Conservation (phyloP, 2,888 invertebrate species). For the Aphrophora alni region DNA sequence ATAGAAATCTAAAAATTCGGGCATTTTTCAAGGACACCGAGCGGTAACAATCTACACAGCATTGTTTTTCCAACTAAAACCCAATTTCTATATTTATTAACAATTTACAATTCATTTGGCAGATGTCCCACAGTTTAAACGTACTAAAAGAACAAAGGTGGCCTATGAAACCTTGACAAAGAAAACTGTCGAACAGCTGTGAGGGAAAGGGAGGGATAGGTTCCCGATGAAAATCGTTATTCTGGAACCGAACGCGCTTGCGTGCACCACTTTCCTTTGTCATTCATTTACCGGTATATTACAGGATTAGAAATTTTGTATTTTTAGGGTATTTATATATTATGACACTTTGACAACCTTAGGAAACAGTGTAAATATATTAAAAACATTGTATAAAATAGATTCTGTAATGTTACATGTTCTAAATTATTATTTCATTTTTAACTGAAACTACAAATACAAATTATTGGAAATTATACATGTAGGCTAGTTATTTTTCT, state of each 20-base stretch:
- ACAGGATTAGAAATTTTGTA: background rate
- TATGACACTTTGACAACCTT: background rate
- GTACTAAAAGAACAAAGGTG: conserved; percentile 24
- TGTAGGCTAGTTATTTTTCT: too few relatives aligned
- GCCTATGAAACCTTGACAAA: conserved; percentile 30
- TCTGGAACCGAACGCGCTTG: conserved; percentile 4
- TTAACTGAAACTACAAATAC: too few relatives aligned
- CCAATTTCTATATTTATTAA: background rate
- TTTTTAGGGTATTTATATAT: background rate
- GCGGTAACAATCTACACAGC: background rate
- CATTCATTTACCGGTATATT: background rate
- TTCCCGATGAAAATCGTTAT: conserved; percentile 29
- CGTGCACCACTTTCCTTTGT: conserved; percentile 30
- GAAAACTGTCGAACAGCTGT: conserved; percentile 32
- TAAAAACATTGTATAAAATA: background rate
- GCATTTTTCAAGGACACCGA: background rate
- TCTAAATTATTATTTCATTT: too few relatives aligned
- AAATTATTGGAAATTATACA: too few relatives aligned
- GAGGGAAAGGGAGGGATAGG: conserved; percentile 4
- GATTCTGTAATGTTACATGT: too few relatives aligned
- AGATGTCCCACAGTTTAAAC: background rate
- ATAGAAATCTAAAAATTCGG: too few relatives aligned
- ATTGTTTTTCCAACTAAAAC: too few relatives aligned
- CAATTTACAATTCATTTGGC: background rate
- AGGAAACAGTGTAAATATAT: background rate